Base-by-base conservation (phyloP, 2,113 vertebrate genomes). In the Trinectes maculatus region DNA sequence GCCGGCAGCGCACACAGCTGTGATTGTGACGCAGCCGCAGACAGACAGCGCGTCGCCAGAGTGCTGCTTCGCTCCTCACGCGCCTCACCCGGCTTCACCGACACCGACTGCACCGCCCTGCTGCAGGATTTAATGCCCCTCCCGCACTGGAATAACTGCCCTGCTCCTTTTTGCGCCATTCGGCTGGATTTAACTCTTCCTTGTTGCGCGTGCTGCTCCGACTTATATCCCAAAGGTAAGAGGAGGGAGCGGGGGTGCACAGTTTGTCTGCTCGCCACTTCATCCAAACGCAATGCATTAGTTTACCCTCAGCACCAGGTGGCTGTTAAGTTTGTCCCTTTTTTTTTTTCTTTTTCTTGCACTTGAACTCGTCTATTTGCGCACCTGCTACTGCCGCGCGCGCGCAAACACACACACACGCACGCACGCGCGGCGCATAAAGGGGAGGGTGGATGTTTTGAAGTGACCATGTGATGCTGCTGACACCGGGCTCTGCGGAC, bases 191-290 rank as follows among this genome's bases (percentile, higher is more conserved):
- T 24, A n/a, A n/a, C 34, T 25, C 51, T 57, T 56, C 37, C 18
- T 3, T 48, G n/a, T n/a, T 51, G 24, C n/a, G 5, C 43, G 39
- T 52, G 28, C 49, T 37, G 15, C 54, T 47, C 42, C 65, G 43
- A 25, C 61, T 77, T 47, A 70, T 58, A 57, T 57, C 46, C 24
- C 24, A 56, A 85, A 84, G 84, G 88, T 90, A 89, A 89, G 88
- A 18, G 12, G 5, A 11, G 28, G 28, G 26, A 48, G 43, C 1
- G 57, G 47, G 64, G 28, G 54, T 59, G 22, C 39, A 42, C 39
- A 10, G 13, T 24, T 11, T 15, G 69, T 49, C 11, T 25, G 9
- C 13, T 33, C n/a, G n/a, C 31, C 42, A 13, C 53, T 58, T 28
- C n/a, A n/a, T 6, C 8, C 4, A 31, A 15, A 1, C 19, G 16